Evolutionary conservation across 2,888 invertebrate genomes (phyloP).

Genomic region (Sphaeridia pumilis): DNA sequence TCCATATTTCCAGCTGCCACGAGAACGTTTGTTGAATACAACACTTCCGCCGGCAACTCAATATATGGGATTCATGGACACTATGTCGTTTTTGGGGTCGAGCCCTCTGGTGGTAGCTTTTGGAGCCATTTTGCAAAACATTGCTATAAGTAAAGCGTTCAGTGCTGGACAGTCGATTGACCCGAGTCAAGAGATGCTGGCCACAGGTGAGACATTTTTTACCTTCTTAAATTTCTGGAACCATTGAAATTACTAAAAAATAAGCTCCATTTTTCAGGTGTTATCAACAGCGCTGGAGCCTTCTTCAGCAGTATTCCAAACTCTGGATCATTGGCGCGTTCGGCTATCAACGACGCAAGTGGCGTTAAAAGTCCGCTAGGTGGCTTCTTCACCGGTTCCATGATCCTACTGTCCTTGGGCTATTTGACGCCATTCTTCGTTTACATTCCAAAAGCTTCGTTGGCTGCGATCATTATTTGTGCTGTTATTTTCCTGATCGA

Average conservation of each 20-base stretch:
- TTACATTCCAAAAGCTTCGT: conserved; percentile 68
- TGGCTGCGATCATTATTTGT: conserved; percentile 77
- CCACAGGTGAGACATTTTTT: conserved; percentile 51
- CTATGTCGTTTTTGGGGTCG: conserved; percentile 50
- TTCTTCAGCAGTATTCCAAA: conserved; percentile 79
- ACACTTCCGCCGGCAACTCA: not conserved
- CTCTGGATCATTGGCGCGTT: conserved; percentile 75
- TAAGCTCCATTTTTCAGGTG: conserved; percentile 54
- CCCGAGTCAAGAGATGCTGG: conserved; percentile 84
- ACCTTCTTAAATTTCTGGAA: no score
- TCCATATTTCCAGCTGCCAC: conserved; percentile 59
- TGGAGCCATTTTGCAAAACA: conserved; percentile 81
- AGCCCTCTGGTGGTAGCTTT: conserved; percentile 77
- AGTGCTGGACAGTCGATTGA: conserved; percentile 61
- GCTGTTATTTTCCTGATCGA: conserved; percentile 75
- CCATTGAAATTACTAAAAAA: no score
- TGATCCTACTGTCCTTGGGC: conserved; percentile 72
- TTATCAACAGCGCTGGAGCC: conserved; percentile 69
- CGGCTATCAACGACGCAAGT: conserved; percentile 78
- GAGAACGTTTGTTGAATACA: conserved; percentile 27
- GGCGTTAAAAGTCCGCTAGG: conserved; percentile 77
- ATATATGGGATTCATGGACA: conserved; percentile 17
- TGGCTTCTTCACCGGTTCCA: conserved; percentile 59
- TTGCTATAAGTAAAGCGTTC: conserved; percentile 91
- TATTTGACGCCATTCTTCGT: conserved; percentile 66